Conservation (phyloP, 2,113 vertebrate genomes). For the Otocyon megalotis region DNA sequence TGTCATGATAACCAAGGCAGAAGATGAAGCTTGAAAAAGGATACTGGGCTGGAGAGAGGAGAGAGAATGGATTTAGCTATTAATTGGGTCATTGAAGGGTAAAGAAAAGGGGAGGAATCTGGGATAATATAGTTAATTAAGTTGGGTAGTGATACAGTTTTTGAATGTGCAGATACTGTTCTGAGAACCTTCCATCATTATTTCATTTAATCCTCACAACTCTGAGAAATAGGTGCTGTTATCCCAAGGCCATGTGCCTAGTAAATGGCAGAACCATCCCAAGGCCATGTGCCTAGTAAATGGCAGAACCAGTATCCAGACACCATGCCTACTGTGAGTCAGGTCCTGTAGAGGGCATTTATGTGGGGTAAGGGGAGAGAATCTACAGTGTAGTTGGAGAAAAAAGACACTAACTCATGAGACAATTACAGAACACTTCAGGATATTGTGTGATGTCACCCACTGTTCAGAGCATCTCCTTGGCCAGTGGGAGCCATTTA, state of each 20-base stretch:
- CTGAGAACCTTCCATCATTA: neutral
- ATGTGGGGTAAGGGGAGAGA: neutral
- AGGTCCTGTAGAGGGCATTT: neutral
- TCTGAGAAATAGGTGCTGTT: neutral
- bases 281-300: neutral
- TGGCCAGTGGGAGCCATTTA: neutral
- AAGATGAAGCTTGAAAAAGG: neutral
- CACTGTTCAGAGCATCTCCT: neutral
- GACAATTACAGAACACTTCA: neutral
- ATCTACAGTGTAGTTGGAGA: neutral
- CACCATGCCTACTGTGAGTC: neutral
- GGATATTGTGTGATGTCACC: neutral
- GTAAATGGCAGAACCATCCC: neutral
- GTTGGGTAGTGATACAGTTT: neutral
- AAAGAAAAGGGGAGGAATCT: neutral
- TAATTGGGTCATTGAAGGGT: neutral
- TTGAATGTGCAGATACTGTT: neutral
- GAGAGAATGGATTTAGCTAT: neutral
- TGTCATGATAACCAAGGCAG: neutral
- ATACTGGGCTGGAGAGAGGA: neutral
- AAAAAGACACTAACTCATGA: neutral
- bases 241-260: neutral
- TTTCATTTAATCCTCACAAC: neutral
- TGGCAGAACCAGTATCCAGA: neutral
- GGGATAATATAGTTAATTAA: neutral